Base-by-base conservation (phyloP, 2,797 vertebrate genomes). In the Mormyrops attenuatus region DNA sequence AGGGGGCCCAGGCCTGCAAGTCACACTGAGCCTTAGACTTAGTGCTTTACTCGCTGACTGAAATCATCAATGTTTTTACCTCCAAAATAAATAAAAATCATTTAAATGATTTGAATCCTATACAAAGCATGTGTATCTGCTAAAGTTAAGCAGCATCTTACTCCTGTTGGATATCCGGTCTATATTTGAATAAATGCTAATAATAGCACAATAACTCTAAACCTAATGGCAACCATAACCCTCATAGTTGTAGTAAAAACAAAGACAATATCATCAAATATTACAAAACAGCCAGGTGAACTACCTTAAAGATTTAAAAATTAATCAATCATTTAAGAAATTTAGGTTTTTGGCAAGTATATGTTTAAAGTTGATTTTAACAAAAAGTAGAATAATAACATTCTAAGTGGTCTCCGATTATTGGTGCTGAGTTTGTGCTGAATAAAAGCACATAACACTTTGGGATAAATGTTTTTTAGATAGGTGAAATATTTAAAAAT, bases 1-100 rank as follows among this genome's bases (percentile, higher is more conserved):
- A n/a, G 87, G 44, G 50, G 84, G 41, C 17, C 91, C 92, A 91
- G 91, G 92, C 91, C 96, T 97, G 90, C 15, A 88, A 91, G 82
- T 5, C 90, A 15, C 60, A 89, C 38, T 11, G 22, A 60, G 34
- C 3, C 47, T 44, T 30, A 90, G 6, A 5, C 49, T 20, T 7
- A 44, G 20, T 30, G 26, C 13, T 34, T 15, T 77, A 41, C 53
- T 26, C 5, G 69, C 15, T 34, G 13, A 44, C 17, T 26, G n/a
- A n/a, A 17, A 38, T 7, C 77, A 73, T 26, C 26, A n/a, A 85
- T 53, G 73, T 20, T 8, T 38, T 41, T 38, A 34, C 30, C 30
- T 73, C 69, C 15, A 38, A 73, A 73, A 34, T 34, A 17, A 73
- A 38, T 73, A 17, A 34, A 73, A 38, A 13, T 73, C 30, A 41